phyloP scores from a whole-genome alignment of 2,888 invertebrate genomes.

The Reticulitermes lucifugus region DNA sequence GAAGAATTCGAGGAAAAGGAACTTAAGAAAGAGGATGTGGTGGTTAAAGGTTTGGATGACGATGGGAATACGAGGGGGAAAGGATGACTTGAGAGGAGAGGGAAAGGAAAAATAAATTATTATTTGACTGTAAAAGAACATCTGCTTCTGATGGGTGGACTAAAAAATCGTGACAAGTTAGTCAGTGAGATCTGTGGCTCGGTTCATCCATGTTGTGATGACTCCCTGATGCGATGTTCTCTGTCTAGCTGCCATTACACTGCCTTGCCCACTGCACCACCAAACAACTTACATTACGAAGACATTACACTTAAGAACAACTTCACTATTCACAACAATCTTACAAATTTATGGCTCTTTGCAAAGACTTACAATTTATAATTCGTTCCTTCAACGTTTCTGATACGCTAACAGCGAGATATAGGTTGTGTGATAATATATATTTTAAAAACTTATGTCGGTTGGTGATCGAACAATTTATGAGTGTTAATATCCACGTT shows the following conservation, averaged over 20 bases:
- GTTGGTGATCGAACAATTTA: too few species aligned
- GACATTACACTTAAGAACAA: constrained; percentile 11
- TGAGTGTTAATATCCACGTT: too few species aligned
- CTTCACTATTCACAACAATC: background rate
- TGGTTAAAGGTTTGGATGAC: constrained; percentile 25
- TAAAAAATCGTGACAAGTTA: constrained; percentile 37
- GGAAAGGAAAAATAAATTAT: constrained; percentile 46
- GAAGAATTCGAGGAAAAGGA: constrained; percentile 20
- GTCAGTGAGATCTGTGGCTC: constrained; percentile 7
- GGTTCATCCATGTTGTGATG: constrained; percentile 26
- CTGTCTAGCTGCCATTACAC: background rate
- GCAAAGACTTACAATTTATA: too few species aligned
- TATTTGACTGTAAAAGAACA: constrained; percentile 50
- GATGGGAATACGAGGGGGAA: background rate
- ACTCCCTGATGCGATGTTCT: constrained; percentile 10
- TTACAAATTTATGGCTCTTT: too few species aligned
- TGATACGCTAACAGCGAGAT: too few species aligned
- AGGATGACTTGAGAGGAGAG: constrained; percentile 1
- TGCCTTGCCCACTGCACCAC: constrained; percentile 8
- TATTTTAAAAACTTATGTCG: too few species aligned
- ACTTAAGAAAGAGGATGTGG: constrained; percentile 27
- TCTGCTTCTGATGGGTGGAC: constrained; percentile 45
- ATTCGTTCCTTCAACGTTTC: too few species aligned
- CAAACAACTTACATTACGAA: constrained; percentile 18
- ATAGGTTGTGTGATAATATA: too few species aligned